Conservation (phyloP, 2,797 vertebrate species). For the Carcharodon carcharias region DNA sequence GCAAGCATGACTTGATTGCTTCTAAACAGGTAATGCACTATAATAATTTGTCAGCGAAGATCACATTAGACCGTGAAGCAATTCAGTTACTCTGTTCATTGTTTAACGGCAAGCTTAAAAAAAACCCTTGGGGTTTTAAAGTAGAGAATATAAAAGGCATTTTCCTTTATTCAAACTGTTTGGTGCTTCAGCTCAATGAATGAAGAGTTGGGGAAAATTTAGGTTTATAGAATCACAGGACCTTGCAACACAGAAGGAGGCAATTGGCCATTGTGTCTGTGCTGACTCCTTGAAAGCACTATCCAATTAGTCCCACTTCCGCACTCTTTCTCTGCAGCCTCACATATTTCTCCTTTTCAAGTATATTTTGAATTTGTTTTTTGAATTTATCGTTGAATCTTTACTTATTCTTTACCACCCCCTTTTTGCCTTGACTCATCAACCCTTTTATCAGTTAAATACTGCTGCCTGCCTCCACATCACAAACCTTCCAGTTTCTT, state of each 20-base stretch:
- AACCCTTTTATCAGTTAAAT: background rate
- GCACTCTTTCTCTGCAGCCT: background rate
- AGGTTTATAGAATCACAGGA: background rate
- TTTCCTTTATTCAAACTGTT: background rate
- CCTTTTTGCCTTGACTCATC: background rate
- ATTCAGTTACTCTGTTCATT: background rate
- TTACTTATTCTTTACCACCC: background rate
- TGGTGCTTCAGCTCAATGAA: background rate
- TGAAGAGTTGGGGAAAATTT: background rate
- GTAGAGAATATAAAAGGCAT: background rate
- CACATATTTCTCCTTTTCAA: background rate
- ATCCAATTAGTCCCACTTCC: background rate
- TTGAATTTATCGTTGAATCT: background rate
- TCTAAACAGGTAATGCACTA: background rate
- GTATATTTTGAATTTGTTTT: background rate
- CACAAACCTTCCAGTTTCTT: background rate
- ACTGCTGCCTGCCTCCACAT: background rate
- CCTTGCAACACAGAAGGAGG: background rate
- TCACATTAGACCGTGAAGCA: background rate
- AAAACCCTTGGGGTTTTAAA: background rate
- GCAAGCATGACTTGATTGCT: constrained; percentile 18
- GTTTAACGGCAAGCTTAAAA: background rate
- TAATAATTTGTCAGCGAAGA: constrained; percentile 8
- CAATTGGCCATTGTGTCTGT: background rate
- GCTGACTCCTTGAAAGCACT: background rate